Evolutionary conservation across 2,888 invertebrate species (phyloP).

Genomic region (Thecocarcelia acutangulata): DNA sequence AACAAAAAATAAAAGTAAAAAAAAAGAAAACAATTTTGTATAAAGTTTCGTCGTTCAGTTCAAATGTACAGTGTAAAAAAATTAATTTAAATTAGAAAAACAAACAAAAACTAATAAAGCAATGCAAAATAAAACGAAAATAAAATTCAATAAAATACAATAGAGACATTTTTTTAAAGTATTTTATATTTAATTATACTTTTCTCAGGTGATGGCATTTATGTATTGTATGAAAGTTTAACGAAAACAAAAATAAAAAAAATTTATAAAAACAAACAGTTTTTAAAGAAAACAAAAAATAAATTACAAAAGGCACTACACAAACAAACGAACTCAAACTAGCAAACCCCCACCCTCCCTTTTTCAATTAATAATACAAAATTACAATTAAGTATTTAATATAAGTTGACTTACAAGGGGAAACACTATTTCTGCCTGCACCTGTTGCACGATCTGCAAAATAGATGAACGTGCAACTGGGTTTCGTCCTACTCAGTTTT

Average conservation of each 20-base stretch:
- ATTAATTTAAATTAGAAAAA: slow-evolving; percentile 42
- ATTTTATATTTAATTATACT: slow-evolving; percentile 73
- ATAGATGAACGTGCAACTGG: no score
- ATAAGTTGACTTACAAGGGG: background rate
- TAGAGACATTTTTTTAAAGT: slow-evolving; percentile 63
- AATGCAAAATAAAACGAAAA: slow-evolving; percentile 45
- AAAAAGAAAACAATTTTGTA: slow-evolving; percentile 55
- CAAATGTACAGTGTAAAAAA: slow-evolving; percentile 68
- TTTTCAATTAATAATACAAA: background rate
- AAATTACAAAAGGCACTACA: slow-evolving; percentile 67
- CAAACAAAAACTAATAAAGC: slow-evolving; percentile 59
- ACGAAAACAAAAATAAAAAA: slow-evolving; percentile 55
- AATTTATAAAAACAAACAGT: slow-evolving; percentile 50
- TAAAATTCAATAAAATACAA: slow-evolving; percentile 58
- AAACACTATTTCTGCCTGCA: no score
- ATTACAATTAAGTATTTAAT: background rate
- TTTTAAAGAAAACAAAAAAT: slow-evolving; percentile 34
- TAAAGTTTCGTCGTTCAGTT: slow-evolving; percentile 67
- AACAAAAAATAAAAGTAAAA: slow-evolving; percentile 53
- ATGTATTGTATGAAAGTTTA: slow-evolving; percentile 60
- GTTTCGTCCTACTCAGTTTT: no score
- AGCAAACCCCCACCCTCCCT: slow-evolving; percentile 48
- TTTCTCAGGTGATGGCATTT: slow-evolving; percentile 80
- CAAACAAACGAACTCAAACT: slow-evolving; percentile 41
- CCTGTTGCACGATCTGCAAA: no score